Evolutionary conservation across 2,888 invertebrate genomes (phyloP).

Genomic region (Caenorhabditis doughertyi): DNA sequence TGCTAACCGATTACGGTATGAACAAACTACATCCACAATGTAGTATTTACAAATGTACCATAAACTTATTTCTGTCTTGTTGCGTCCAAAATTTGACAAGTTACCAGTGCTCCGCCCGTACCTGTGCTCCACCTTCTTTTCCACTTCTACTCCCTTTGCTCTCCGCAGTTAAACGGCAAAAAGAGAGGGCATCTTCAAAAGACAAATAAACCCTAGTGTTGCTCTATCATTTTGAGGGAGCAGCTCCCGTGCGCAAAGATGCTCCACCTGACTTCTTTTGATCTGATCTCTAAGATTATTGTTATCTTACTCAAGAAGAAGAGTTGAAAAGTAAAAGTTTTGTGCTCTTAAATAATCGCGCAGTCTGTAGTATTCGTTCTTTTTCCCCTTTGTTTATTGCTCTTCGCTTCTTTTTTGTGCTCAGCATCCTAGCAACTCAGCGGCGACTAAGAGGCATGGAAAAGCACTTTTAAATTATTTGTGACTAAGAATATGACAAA

Average conservation of each 20-base stretch:
- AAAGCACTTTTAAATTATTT: constrained; percentile 47
- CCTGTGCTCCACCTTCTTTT: constrained; percentile 21
- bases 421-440: constrained; percentile 49
- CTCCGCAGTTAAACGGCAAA: constrained; percentile 13
- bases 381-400: constrained; percentile 24
- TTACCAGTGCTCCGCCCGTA: constrained; percentile 47
- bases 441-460: constrained; percentile 18
- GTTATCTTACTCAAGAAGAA: too few species aligned
- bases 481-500: constrained; percentile 36
- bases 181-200: constrained; percentile 58
- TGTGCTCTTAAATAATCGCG: not conserved
- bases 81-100: constrained; percentile 52
- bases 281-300: constrained; percentile 10
- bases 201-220: constrained; percentile 59
- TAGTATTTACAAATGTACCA: constrained; percentile 24
- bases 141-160: constrained; percentile 30
- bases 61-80: constrained; percentile 25
- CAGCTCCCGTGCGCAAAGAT: constrained; percentile 29
- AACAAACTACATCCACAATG: constrained; percentile 19
- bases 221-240: constrained; percentile 22
- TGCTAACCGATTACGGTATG: not conserved
- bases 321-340: too few species aligned
- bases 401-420: constrained; percentile 26
- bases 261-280: constrained; percentile 30
- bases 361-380: constrained; percentile 23